These are phyloP conservation scores for Amphiprion percula DNA, from an alignment of 2,113 vertebrate species.

Conservation along the genomic window DNA sequence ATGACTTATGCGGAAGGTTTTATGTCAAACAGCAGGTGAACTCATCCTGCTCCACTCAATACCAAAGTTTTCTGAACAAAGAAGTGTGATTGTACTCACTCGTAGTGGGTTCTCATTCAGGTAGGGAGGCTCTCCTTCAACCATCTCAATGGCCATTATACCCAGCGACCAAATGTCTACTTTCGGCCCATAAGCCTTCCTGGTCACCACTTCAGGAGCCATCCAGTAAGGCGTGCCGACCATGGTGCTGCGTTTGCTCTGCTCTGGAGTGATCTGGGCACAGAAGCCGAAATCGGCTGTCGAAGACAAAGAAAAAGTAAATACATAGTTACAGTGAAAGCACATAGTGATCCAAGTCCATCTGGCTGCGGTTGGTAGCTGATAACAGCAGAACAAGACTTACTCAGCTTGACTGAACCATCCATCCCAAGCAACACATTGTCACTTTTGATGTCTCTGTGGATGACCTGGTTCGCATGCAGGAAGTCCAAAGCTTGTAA, in stretches of 20 bases:
- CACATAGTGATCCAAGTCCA: background rate
- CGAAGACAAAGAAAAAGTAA: conserved; percentile 8
- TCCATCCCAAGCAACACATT: conserved; percentile 99
- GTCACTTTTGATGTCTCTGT: conserved; percentile 99
- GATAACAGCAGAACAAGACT: conserved; percentile 72
- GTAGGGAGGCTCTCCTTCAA: conserved; percentile 98
- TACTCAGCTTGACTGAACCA: conserved; percentile 98
- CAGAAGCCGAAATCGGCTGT: conserved; percentile 99
- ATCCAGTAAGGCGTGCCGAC: conserved; percentile 99
- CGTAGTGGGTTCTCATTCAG: conserved; percentile 98
- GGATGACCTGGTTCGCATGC: conserved; percentile 98
- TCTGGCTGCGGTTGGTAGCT: no score
- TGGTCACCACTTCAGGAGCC: conserved; percentile 98
- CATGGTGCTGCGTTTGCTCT: conserved; percentile 99
- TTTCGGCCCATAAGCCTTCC: conserved; percentile 98
- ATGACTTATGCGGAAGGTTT: background rate
- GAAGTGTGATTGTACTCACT: conserved; percentile 82
- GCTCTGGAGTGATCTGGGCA: conserved; percentile 98
- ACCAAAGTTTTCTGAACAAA: background rate
- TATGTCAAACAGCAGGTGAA: background rate
- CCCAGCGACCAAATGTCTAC: conserved; percentile 99
- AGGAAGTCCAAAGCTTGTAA: conserved; percentile 98
- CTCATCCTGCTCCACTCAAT: accelerated
- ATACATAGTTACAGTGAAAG: background rate
- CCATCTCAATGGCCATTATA: conserved; percentile 99